These are phyloP conservation scores for Xanthorhoe spadicearia DNA, from an alignment of 2,888 invertebrate species.

Conservation along the genomic window DNA sequence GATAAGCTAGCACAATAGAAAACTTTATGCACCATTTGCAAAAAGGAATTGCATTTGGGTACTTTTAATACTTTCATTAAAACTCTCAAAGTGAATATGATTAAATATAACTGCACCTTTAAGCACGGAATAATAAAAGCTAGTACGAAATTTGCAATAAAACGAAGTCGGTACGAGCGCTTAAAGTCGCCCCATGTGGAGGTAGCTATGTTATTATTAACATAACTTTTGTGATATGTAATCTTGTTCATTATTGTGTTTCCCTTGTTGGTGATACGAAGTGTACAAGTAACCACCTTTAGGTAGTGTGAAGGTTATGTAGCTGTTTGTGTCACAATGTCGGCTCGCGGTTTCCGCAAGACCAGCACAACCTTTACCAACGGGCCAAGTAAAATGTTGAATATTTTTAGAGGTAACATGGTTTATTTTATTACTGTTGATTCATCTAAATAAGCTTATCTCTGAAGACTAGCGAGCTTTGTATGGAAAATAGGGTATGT, in stretches of 20 bases:
- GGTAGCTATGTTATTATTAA: background rate
- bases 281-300: background rate
- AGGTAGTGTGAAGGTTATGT: background rate
- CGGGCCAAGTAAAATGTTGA: background rate
- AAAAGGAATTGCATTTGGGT: background rate
- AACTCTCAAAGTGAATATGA: background rate
- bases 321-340: background rate
- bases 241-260: background rate
- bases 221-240: conserved; percentile 1
- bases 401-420: too few relatives aligned
- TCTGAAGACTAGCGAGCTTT: too few relatives aligned
- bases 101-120: background rate
- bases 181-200: background rate
- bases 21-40: background rate
- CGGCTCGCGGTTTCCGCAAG: background rate
- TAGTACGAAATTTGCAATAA: background rate
- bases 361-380: background rate
- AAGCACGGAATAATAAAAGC: background rate
- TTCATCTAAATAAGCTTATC: too few relatives aligned
- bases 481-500: too few relatives aligned
- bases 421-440: too few relatives aligned
- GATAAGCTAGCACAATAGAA: background rate
- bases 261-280: background rate
- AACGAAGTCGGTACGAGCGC: background rate
- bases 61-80: background rate